These are phyloP conservation scores for Aramus guarauna DNA, from an alignment of 2,113 vertebrate species.

Conservation along the genomic window DNA sequence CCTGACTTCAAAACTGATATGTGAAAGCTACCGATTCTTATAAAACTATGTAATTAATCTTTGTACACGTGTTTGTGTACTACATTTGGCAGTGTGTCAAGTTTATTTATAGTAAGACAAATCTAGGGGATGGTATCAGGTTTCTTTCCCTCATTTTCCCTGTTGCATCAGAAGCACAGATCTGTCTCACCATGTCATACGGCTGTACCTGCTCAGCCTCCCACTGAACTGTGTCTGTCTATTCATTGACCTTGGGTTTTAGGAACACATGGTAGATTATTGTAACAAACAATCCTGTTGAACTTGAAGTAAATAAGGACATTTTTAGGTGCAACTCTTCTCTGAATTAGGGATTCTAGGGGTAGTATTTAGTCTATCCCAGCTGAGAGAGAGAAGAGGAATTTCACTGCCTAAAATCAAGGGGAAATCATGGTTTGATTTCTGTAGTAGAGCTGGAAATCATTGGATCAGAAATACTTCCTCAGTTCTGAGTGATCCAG, in stretches of 20 bases:
- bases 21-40: neutral
- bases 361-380: neutral
- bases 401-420: neutral
- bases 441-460: neutral
- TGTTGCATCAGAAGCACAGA: neutral
- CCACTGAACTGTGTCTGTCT: rapidly evolving
- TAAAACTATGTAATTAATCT: neutral
- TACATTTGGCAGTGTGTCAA: neutral
- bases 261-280: neutral
- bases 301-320: neutral
- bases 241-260: neutral
- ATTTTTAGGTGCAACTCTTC: neutral
- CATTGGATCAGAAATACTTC: neutral
- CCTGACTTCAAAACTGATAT: neutral
- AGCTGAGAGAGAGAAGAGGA: neutral
- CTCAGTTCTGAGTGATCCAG: neutral
- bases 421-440: neutral
- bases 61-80: neutral
- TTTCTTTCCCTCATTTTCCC: neutral
- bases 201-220: neutral
- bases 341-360: neutral
- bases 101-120: neutral
- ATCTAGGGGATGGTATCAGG: neutral
- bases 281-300: neutral
- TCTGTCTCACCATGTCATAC: rapidly evolving